Evolutionary conservation across 2,113 vertebrate genomes (phyloP), one percentile per base, ranked within the genome.

Genomic region (Apteryx mantelli): DNA sequence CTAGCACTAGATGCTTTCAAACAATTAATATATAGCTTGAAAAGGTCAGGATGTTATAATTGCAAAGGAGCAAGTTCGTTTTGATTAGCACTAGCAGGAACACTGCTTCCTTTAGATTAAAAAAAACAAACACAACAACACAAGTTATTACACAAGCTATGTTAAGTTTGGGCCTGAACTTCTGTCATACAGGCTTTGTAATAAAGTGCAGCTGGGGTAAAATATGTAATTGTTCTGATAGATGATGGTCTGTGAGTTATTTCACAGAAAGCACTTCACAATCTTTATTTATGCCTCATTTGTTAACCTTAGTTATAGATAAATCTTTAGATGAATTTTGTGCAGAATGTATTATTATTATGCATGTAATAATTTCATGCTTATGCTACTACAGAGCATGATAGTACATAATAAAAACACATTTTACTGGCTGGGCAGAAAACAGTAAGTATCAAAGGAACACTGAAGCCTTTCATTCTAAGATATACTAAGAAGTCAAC

Each of bases 41-140:
- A 96, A 96, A 89, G 65, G 25, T 91, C 89, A 88, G 64, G 71
- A 80, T 89, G 15, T 38, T 92, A 46, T 95, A 95, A 95, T 83
- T 96, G 44, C 5, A 4, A 66, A n/a, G 44, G 4, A 93, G 17
- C 34, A 86, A 80, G n/a, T 42, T 70, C 87, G 24, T 84, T 95
- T 92, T 92, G 78, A 96, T 95, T 96, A 91, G 30, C 25, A 50
- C 11, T 34, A 64, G 65, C 32, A 61, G 44, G 44, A 94, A 34
- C 11, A 30, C 48, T 82, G 26, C 28, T 92, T 93, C 32, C 48
- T 89, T 78, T 64, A 55, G 17, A 18, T 89, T 76, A 85, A 86
- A 50, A 73, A 8, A 71, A 32, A 7, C 36, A 38, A 38, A 38
- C 36, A 38, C 36, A 68, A 32, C 5, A 88, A 26, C 20, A 48